These are phyloP conservation scores for Oryzias melastigma DNA, from an alignment of 2,113 vertebrate species.

Conservation along the genomic window DNA sequence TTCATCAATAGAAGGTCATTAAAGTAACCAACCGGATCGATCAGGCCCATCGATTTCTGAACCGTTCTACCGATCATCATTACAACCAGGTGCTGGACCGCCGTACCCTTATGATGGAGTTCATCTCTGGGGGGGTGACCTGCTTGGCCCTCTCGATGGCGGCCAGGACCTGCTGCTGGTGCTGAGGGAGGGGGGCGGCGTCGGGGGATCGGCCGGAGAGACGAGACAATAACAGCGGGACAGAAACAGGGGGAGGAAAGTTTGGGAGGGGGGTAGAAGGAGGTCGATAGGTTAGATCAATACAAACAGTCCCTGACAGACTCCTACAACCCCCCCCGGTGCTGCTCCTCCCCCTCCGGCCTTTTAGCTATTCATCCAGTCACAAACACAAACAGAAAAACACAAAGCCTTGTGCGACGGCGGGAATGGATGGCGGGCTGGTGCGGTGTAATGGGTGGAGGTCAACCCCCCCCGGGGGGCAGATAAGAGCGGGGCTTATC, in stretches of 20 bases:
- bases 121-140: constrained; percentile 96
- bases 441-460: constrained; percentile 66
- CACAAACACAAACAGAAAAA: constrained; percentile 12
- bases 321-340: constrained; percentile 39
- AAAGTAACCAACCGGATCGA: constrained; percentile 17
- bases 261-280: constrained; percentile 7
- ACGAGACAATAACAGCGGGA: constrained; percentile 55
- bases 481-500: constrained; percentile 72
- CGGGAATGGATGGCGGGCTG: constrained; percentile 55
- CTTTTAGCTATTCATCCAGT: constrained; percentile 47
- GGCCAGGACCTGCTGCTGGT: constrained; percentile 98
- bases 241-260: constrained; percentile 42
- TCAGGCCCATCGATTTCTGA: constrained; percentile 17
- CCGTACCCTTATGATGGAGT: constrained; percentile 97
- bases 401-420: constrained; percentile 36
- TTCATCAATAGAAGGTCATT: neutral
- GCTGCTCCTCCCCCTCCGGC: constrained; percentile 31
- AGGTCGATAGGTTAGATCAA: constrained; percentile 69
- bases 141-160: constrained; percentile 98
- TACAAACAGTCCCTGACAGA: constrained; percentile 64
- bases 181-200: constrained; percentile 70
- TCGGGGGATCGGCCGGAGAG: constrained; percentile 12
- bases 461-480: constrained; percentile 62
- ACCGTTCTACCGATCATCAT: constrained; percentile 15
- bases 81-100: constrained; percentile 13